phyloP scores from a whole-genome alignment of 2,888 invertebrate species.

The Coremacera marginata region DNA sequence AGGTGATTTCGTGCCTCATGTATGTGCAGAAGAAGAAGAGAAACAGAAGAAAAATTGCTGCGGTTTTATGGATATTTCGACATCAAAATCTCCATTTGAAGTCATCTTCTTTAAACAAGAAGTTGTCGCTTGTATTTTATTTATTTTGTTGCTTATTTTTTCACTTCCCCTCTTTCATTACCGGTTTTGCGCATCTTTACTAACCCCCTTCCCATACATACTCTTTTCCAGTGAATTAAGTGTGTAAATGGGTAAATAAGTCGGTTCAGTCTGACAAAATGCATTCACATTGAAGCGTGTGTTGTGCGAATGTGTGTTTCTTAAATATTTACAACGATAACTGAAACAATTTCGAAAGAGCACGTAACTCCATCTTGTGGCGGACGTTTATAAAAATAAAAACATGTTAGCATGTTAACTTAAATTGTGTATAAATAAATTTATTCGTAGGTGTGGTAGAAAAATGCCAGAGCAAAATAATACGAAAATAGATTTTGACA shows the following conservation, averaged over 20 bases:
- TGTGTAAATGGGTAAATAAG: constrained; percentile 43
- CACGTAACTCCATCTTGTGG: constrained; percentile 24
- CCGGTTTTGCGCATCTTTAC: not conserved
- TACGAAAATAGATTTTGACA: not conserved
- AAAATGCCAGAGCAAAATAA: too few species aligned
- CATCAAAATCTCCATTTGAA: not conserved
- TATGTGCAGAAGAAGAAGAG: not conserved
- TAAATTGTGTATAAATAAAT: not conserved
- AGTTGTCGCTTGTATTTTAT: not conserved
- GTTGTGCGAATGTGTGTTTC: not conserved
- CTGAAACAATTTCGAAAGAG: constrained; percentile 13
- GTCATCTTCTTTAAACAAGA: not conserved
- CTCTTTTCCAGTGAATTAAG: constrained; percentile 1
- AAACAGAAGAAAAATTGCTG: constrained; percentile 14
- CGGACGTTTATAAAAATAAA: constrained; percentile 1
- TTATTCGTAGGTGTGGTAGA: not conserved
- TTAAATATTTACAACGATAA: constrained; percentile 27
- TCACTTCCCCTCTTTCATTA: too few species aligned
- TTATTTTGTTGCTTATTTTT: constrained; percentile 4
- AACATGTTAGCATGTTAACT: not conserved
- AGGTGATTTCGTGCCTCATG: not conserved
- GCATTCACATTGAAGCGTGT: not conserved
- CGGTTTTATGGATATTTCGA: constrained; percentile 9
- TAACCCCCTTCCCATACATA: too few species aligned
- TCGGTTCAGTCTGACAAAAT: constrained; percentile 23